Conservation (phyloP, 2,797 vertebrate species). For the Poeciliopsis presidionis region DNA sequence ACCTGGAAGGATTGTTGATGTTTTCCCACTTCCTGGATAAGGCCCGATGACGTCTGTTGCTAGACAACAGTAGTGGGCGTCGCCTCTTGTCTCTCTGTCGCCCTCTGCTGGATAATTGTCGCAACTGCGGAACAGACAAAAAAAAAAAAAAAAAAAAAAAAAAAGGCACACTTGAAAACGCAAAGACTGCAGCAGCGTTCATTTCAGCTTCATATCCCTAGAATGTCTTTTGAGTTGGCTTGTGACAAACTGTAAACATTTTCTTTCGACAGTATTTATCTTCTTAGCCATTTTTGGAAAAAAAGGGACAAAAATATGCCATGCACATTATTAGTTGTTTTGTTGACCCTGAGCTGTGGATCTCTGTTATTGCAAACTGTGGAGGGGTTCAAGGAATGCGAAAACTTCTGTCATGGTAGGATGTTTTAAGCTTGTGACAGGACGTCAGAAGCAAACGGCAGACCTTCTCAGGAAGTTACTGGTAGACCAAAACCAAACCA, state of each 20-base stretch:
- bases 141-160: not conserved
- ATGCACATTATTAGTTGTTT: not conserved
- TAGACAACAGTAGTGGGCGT: conserved; percentile 8
- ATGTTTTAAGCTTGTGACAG: not conserved
- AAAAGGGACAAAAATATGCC: not conserved
- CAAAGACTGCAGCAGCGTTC: not conserved
- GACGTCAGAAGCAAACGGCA: not conserved
- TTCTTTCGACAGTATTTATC: not conserved
- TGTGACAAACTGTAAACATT: not conserved
- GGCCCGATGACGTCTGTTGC: conserved; percentile 67
- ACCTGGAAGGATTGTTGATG: conserved; percentile 68
- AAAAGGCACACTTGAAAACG: not conserved
- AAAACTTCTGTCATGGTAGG: not conserved
- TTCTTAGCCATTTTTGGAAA: not conserved
- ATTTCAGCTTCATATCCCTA: not conserved
- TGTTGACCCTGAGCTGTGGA: not conserved
- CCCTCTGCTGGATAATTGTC: conserved; percentile 35
- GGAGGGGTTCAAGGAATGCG: not conserved
- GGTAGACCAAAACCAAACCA: not conserved
- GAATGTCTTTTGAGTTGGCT: not conserved
- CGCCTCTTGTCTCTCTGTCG: not conserved
- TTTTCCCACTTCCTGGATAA: conserved; percentile 75
- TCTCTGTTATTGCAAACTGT: not conserved
- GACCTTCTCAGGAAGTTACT: not conserved
- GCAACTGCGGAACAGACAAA: not conserved